phyloP scores from a whole-genome alignment of 2,113 vertebrate species.

The Chaenogobius annularis region DNA sequence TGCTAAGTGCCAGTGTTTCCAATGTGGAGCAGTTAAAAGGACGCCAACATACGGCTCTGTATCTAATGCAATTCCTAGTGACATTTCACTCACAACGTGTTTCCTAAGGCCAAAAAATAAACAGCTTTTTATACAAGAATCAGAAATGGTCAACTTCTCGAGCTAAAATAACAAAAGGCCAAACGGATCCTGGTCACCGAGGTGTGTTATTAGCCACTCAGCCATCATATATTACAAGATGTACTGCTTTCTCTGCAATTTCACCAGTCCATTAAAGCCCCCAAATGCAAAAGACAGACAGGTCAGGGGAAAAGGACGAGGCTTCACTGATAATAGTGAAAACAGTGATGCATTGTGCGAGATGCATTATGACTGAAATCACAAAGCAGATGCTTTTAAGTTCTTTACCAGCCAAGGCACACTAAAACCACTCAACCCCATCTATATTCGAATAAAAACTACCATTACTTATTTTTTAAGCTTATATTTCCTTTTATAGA shows the following conservation, averaged over 20 bases:
- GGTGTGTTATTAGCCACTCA: slow-evolving; percentile 32
- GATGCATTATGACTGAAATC: slow-evolving; percentile 32
- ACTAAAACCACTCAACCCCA: slow-evolving; percentile 42
- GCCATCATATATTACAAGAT: slow-evolving; percentile 35
- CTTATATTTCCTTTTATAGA: slow-evolving; percentile 40
- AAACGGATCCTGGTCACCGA: slow-evolving; percentile 20
- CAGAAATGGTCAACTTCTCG: slow-evolving; percentile 5
- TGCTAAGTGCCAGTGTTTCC: not conserved
- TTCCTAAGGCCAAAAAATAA: slow-evolving; percentile 1
- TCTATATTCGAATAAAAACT: slow-evolving; percentile 25
- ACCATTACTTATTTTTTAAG: slow-evolving; percentile 32
- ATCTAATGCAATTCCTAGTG: slow-evolving; percentile 2
- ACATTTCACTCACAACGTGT: not conserved
- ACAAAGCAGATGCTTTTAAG: slow-evolving; percentile 44
- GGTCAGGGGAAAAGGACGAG: slow-evolving; percentile 21
- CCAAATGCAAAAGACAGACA: slow-evolving; percentile 52
- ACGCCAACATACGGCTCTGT: not conserved
- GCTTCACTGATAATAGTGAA: slow-evolving; percentile 32
- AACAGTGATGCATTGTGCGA: slow-evolving; percentile 39
- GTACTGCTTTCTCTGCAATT: slow-evolving; percentile 29
- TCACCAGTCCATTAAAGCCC: slow-evolving; percentile 21
- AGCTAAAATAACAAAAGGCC: slow-evolving; percentile 15
- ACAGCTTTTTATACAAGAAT: slow-evolving; percentile 9
- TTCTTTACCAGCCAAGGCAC: slow-evolving; percentile 40
- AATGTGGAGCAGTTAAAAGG: slow-evolving; percentile 4